Percentiles rank a stretch among this genome's conserved stretches.
Evolutionary conservation across 2,888 invertebrate species (phyloP).

Genomic region (Brachylomia viminalis): DNA sequence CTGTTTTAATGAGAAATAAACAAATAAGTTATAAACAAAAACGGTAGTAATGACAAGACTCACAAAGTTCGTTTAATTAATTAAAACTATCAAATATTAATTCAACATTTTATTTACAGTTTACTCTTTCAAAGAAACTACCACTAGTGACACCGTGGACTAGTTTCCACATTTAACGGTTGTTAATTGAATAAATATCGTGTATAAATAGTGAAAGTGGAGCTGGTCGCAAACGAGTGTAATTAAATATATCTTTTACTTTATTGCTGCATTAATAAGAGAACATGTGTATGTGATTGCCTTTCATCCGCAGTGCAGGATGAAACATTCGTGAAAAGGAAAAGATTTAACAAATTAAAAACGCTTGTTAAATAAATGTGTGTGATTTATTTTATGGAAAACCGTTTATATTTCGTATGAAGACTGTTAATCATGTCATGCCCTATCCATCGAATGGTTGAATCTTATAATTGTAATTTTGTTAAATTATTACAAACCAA

Average conservation of each 20-base stretch:
- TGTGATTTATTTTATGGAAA: constrained; percentile 6
- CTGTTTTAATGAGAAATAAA: background rate
- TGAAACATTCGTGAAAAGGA: constrained; percentile 27
- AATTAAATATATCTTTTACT: constrained; percentile 59
- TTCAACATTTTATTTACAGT: background rate
- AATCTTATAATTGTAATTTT: no score
- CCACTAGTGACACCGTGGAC: no score
- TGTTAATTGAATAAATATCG: constrained; percentile 19
- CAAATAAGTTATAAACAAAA: background rate
- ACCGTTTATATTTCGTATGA: background rate
- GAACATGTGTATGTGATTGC: constrained; percentile 48
- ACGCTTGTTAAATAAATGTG: constrained; percentile 10
- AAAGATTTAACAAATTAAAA: constrained; percentile 38
- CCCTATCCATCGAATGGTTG: no score
- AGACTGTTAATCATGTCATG: constrained; percentile 5
- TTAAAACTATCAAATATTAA: background rate
- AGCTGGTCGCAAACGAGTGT: constrained; percentile 35
- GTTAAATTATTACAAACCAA: no score
- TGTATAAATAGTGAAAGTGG: constrained; percentile 32
- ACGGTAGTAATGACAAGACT: background rate
- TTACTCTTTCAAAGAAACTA: constrained; percentile 12
- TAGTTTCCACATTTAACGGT: background rate
- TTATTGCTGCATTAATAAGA: constrained; percentile 51
- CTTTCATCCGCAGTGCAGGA: constrained; percentile 36
- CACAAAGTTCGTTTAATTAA: background rate